A percentile compares a stretch with the other conserved stretches of the same genome.
Conservation (phyloP, 92 coral and sea anemone species). For the Parazoanthus atlanticus region DNA sequence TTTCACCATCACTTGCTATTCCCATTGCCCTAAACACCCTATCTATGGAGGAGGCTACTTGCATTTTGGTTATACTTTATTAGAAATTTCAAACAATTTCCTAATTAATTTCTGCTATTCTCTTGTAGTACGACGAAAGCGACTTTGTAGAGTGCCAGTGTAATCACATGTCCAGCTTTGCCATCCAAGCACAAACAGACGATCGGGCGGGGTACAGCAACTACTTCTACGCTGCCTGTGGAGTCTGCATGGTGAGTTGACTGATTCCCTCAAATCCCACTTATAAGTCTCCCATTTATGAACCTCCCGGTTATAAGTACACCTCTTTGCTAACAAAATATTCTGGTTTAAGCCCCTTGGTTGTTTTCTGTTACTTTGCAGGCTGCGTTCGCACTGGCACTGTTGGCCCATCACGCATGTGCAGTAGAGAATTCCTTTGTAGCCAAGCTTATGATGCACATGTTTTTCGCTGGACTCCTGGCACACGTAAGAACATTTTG, state of each 20-base stretch:
- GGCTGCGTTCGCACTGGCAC: slow-evolving; percentile 86
- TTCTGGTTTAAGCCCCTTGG: no score
- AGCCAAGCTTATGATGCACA: slow-evolving; percentile 94
- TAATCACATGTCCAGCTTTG: slow-evolving; percentile 86
- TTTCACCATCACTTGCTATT: neutral
- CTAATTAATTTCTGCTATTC: neutral
- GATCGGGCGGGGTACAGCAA: slow-evolving; percentile 83
- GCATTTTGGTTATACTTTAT: no score
- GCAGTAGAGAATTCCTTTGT: slow-evolving; percentile 91
- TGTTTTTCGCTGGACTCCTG: slow-evolving; percentile 90
- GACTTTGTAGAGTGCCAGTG: slow-evolving; percentile 95
- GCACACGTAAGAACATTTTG: slow-evolving; percentile 68
- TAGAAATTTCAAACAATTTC: neutral
- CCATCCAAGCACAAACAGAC: slow-evolving; percentile 91
- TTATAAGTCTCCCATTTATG: no score
- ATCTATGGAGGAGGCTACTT: no score
- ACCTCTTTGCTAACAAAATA: no score
- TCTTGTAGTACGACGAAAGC: slow-evolving; percentile 75
- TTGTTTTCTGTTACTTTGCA: slow-evolving; percentile 15
- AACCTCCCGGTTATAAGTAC: no score
- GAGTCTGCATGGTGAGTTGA: slow-evolving; percentile 88
- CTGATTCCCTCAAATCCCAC: neutral
- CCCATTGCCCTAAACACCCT: no score
- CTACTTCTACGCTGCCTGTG: slow-evolving; percentile 82
- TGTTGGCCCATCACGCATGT: slow-evolving; percentile 85